Conservation (phyloP, 2,113 vertebrate species). For the Phyllostomus hastatus region DNA sequence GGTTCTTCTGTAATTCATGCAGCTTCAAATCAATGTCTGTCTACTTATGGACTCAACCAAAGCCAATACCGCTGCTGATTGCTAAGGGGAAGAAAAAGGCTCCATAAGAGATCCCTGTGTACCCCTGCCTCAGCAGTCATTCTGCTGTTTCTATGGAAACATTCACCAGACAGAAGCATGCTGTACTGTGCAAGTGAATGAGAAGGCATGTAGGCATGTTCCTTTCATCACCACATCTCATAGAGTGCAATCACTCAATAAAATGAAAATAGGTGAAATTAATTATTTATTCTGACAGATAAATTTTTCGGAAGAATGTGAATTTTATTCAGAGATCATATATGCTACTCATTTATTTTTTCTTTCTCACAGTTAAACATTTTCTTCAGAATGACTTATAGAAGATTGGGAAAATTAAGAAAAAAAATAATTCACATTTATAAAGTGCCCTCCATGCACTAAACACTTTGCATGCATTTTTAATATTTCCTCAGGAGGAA, state of each 20-base stretch:
- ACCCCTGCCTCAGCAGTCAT: not conserved
- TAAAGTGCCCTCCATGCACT: not conserved
- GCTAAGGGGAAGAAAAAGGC: not conserved
- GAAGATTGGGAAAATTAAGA: not conserved
- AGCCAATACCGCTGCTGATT: not conserved
- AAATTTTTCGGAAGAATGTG: not conserved
- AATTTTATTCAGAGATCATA: not conserved
- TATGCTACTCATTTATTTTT: not conserved
- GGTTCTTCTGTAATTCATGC: not conserved
- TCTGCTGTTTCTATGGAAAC: slow-evolving; percentile 75
- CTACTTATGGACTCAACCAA: not conserved
- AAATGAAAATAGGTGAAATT: not conserved
- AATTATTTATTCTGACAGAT: slow-evolving; percentile 17
- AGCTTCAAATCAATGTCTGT: slow-evolving; percentile 25
- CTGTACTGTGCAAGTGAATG: not conserved
- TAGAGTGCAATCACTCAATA: not conserved
- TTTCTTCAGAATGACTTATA: not conserved
- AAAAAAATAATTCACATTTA: not conserved
- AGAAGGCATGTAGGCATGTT: not conserved
- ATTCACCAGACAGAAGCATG: not conserved
- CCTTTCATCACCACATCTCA: slow-evolving; percentile 22
- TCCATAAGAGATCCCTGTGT: not conserved
- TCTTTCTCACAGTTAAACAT: not conserved
- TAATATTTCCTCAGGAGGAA: not conserved
- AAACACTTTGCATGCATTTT: not conserved